Evolutionary conservation across 2,113 vertebrate genomes (phyloP).

Genomic region (Ascaphus truei): DNA sequence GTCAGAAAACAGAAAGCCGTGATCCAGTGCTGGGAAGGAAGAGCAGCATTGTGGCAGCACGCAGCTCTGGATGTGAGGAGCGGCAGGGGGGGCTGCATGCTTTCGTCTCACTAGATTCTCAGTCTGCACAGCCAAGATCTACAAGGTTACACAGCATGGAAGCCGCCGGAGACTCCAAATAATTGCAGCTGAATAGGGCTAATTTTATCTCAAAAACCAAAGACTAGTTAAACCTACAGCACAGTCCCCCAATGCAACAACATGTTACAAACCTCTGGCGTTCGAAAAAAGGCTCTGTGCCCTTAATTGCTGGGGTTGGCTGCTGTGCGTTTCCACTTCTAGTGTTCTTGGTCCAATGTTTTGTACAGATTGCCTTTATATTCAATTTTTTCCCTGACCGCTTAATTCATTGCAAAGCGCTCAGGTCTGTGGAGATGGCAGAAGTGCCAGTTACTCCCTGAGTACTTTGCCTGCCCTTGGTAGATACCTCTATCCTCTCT

Average conservation of each 20-base stretch:
- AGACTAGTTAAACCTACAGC: slow-evolving; percentile 25
- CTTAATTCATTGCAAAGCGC: background rate
- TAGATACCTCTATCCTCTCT: too few relatives aligned
- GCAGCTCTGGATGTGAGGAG: background rate
- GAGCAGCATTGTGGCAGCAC: slow-evolving; percentile 4
- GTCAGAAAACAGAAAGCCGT: background rate
- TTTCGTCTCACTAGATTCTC: background rate
- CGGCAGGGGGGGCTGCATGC: background rate
- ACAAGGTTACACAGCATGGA: slow-evolving; percentile 22
- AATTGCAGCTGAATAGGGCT: slow-evolving; percentile 27
- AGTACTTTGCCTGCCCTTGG: too few relatives aligned
- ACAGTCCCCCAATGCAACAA: slow-evolving; percentile 5
- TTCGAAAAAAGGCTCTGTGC: background rate
- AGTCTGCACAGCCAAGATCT: slow-evolving; percentile 13
- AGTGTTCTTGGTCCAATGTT: background rate
- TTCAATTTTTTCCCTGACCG: slow-evolving; percentile 1
- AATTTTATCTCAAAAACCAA: slow-evolving; percentile 27
- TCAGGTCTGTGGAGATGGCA: too few relatives aligned
- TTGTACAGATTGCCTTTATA: background rate
- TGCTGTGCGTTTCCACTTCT: background rate
- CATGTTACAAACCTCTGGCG: background rate
- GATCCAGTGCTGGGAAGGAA: background rate
- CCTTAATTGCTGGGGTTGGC: background rate
- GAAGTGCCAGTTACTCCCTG: too few relatives aligned
- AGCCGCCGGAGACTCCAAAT: slow-evolving; percentile 9